Evolutionary conservation across 2,797 vertebrate species (phyloP).

Genomic region (Myripristis murdjan): DNA sequence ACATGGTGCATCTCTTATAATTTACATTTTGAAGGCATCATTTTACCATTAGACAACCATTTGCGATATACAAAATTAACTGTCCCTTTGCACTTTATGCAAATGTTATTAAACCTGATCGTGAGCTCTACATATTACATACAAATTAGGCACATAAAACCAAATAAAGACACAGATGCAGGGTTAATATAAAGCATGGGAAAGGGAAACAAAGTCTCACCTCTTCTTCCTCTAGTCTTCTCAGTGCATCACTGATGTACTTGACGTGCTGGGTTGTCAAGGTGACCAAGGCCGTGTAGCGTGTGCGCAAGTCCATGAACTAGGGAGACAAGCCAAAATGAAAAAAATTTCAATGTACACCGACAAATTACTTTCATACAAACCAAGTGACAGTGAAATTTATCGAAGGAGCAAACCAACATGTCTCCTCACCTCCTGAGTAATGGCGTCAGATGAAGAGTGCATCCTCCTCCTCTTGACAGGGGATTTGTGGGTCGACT

Average conservation of each 20-base stretch:
- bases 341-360: not conserved
- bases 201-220: slow-evolving; percentile 72
- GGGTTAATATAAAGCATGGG: not conserved
- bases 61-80: too few relatives aligned
- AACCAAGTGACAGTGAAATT: not conserved
- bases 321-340: slow-evolving; percentile 56
- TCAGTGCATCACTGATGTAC: slow-evolving; percentile 96
- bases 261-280: slow-evolving; percentile 98
- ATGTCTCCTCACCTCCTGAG: slow-evolving; percentile 90
- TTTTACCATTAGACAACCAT: not conserved
- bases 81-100: too few relatives aligned
- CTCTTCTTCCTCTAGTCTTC: slow-evolving; percentile 96
- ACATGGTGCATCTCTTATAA: not conserved
- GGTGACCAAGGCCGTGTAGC: slow-evolving; percentile 96
- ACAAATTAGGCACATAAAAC: not conserved
- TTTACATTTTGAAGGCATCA: not conserved
- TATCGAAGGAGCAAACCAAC: not conserved
- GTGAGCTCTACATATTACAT: too few relatives aligned
- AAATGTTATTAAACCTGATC: too few relatives aligned
- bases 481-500: slow-evolving; percentile 95
- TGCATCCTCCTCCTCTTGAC: slow-evolving; percentile 94
- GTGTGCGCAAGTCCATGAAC: slow-evolving; percentile 98
- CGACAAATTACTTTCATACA: not conserved
- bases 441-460: slow-evolving; percentile 96
- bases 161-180: not conserved